A percentile compares a stretch with the other conserved stretches of the same genome.
These are phyloP conservation scores for Philaethria dido DNA, from an alignment of 2,888 invertebrate species.

Conservation along the genomic window DNA sequence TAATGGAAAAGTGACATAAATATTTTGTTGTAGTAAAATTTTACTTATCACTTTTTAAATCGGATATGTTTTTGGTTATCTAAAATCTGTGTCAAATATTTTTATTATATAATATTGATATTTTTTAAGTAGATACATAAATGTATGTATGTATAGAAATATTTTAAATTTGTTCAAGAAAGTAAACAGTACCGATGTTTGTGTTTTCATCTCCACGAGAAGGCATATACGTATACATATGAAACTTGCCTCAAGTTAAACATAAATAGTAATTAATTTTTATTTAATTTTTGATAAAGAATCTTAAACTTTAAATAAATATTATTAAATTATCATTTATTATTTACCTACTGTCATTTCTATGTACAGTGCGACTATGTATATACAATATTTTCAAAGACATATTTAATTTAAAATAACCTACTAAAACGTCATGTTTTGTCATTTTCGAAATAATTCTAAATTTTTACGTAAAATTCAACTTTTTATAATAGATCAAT, in stretches of 20 bases:
- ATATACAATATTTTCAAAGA: conserved; percentile 4
- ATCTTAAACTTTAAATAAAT: conserved; percentile 1
- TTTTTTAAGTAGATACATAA: background rate
- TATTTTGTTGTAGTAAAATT: background rate
- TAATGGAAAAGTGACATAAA: background rate
- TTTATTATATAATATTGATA: conserved; percentile 1
- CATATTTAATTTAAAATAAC: background rate
- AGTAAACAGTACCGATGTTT: background rate
- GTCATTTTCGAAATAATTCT: background rate
- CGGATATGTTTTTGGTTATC: conserved; percentile 8
- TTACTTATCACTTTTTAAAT: conserved; percentile 3
- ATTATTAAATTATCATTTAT: background rate
- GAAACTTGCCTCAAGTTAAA: background rate
- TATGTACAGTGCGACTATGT: conserved; percentile 6
- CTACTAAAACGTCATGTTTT: background rate
- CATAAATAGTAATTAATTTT: background rate
- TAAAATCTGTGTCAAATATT: conserved; percentile 2
- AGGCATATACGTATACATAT: background rate
- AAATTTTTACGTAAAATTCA: background rate
- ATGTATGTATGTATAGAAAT: background rate
- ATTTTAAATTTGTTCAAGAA: background rate
- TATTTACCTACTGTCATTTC: conserved; percentile 5
- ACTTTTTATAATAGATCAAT: background rate
- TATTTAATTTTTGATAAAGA: background rate
- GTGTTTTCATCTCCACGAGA: background rate